Evolutionary conservation across 2,113 vertebrate genomes (phyloP).

Genomic region (Dryoscopus gambensis): DNA sequence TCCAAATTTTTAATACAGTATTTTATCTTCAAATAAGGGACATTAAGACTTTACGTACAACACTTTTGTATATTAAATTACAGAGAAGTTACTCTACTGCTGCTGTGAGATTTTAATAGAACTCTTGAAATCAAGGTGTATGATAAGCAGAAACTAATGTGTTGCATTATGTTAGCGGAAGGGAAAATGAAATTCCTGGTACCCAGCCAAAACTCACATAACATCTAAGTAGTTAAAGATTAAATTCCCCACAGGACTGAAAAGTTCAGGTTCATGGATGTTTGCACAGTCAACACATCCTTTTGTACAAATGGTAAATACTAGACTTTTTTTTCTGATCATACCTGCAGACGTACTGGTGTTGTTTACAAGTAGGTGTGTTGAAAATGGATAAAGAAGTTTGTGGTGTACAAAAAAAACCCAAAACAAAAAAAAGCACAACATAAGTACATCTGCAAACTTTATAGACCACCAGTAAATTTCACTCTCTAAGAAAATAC

Average conservation of each 20-base stretch:
- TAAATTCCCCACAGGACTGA: neutral
- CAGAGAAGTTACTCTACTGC: neutral
- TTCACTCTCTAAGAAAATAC: neutral
- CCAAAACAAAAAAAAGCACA: neutral
- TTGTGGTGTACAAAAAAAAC: neutral
- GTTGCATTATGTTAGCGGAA: neutral
- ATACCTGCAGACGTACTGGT: neutral
- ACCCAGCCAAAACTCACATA: neutral
- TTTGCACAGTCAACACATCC: neutral
- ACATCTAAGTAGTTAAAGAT: neutral
- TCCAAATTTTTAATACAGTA: neutral
- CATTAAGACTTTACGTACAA: neutral
- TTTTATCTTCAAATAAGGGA: neutral
- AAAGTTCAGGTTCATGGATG: neutral
- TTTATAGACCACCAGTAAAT: neutral
- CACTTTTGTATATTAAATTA: neutral
- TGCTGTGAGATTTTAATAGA: neutral
- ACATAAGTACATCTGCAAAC: neutral
- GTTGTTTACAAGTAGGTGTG: neutral
- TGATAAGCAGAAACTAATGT: neutral
- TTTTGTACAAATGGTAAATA: neutral
- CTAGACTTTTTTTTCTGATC: neutral
- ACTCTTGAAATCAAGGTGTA: neutral
- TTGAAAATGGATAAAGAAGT: neutral
- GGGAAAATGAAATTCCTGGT: neutral